Base-by-base conservation (phyloP, 2,797 vertebrate genomes). In the Hydrocynus forskahlii region DNA sequence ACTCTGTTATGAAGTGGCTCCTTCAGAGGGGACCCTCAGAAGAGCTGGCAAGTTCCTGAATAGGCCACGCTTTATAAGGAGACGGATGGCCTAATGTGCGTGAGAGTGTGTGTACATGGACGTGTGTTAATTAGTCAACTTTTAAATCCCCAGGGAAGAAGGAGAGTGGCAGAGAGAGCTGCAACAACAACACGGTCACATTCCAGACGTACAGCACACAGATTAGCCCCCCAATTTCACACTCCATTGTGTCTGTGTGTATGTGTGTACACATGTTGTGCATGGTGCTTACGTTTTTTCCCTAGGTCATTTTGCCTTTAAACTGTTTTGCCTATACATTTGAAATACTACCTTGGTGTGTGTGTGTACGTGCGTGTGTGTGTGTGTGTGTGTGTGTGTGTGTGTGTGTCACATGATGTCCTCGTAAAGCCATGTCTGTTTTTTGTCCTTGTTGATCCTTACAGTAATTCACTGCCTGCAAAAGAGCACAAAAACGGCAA, bases 111-210 rank as follows among this genome's bases (percentile, higher is more conserved):
- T 60, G 64, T 55, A 73, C 83, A 78, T 87, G 83, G 80, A 83
- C 55, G n/a, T 76, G 21, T 80, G 80, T 88, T 88, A 88, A 88
- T 86, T 81, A 74, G 83, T 88, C 79, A 88, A 38, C 83, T 43
- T 86, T 88, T 88, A 84, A 79, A 86, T 86, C 83, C 85, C 57
- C 40, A 63, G 81, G 87, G 81, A 86, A 86, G 74, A 75, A 80
- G 72, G 78, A 83, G 74, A 81, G 54, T 64, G 50, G 66, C 64
- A 45, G 43, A 57, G 48, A 70, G 71, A 81, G 40, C 71, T 40
- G 21, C 52, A 77, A 76, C 66, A 80, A 63, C n/a, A 29, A 50
- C 38, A 40, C 54, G 64, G 81, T 86, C 60, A 69, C 81, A 76
- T 59, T 81, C 63, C 74, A 83, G 29, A 81, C 17, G 57, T 76